Evolutionary conservation across 2,113 vertebrate species (phyloP).

Genomic region (Rhinolophus ferrumequinum): DNA sequence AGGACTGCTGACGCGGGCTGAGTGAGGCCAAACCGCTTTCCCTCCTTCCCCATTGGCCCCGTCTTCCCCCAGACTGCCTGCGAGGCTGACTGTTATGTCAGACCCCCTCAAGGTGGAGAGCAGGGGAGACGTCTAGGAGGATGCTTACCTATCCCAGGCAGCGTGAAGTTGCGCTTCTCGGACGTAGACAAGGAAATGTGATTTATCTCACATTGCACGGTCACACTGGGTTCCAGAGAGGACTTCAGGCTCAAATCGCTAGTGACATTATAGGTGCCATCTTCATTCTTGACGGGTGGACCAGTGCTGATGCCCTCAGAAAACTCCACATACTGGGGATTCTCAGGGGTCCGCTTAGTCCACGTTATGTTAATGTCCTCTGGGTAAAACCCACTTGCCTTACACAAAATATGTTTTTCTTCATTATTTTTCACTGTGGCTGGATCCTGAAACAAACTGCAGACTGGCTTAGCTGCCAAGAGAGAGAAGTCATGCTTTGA

Average conservation of each 20-base stretch:
- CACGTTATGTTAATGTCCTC: not conserved
- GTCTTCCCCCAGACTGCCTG: not conserved
- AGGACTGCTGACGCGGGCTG: not conserved
- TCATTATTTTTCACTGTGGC: not conserved
- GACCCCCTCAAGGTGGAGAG: not conserved
- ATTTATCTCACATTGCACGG: slow-evolving; percentile 39
- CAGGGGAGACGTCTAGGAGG: not conserved
- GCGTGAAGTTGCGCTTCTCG: not conserved
- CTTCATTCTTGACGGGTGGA: not conserved
- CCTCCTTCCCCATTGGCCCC: not conserved
- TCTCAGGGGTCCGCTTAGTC: not conserved
- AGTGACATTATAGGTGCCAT: slow-evolving; percentile 63
- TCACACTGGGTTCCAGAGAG: slow-evolving; percentile 10
- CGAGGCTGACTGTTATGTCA: not conserved
- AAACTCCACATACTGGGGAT: not conserved
- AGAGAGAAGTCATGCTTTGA: slow-evolving; percentile 9
- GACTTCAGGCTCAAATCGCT: slow-evolving; percentile 55
- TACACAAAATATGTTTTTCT: not conserved
- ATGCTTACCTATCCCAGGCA: slow-evolving; percentile 47
- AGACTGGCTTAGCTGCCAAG: slow-evolving; percentile 41
- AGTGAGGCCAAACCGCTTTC: not conserved
- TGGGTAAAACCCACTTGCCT: slow-evolving; percentile 61
- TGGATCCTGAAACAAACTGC: not conserved
- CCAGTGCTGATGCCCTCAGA: not conserved
- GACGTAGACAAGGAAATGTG: not conserved